Percentiles rank a stretch among this genome's conserved stretches.
phyloP scores from a whole-genome alignment of 2,888 invertebrate species.

The Pseudococcus longispinus region DNA sequence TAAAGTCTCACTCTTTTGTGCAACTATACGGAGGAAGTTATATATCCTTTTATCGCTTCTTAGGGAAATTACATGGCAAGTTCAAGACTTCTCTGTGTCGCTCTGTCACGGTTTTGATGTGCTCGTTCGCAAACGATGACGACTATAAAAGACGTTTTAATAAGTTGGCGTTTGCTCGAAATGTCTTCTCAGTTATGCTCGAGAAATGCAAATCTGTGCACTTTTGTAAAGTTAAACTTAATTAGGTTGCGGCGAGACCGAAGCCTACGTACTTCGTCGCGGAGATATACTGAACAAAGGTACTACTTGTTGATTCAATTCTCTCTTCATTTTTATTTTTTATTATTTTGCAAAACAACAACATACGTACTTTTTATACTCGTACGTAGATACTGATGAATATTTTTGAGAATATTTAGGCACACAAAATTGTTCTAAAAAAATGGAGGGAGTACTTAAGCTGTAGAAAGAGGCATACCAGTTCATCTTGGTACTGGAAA shows the following conservation, averaged over 20 bases:
- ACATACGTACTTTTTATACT: no score
- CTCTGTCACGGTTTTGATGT: not conserved
- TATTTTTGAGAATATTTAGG: no score
- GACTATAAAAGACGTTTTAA: not conserved
- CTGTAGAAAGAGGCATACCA: no score
- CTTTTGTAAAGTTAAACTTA: not conserved
- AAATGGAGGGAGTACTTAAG: no score
- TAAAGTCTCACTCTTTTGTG: not conserved
- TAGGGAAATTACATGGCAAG: not conserved
- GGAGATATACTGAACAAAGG: not conserved
- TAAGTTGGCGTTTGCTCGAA: not conserved
- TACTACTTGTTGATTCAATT: not conserved
- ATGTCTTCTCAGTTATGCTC: not conserved
- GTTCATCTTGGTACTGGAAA: no score
- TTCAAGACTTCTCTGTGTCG: not conserved
- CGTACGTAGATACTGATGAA: no score
- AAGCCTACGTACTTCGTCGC: not conserved
- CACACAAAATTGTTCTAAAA: no score
- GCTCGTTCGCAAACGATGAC: not conserved
- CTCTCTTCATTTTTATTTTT: not conserved
- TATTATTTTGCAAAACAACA: no score
- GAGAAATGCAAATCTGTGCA: not conserved
- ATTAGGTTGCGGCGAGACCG: not conserved
- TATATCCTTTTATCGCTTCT: not conserved
- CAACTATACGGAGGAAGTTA: not conserved